These are phyloP conservation scores for Amphiprion clarkii DNA, from an alignment of 2,797 vertebrate genomes.

Conservation along the genomic window DNA sequence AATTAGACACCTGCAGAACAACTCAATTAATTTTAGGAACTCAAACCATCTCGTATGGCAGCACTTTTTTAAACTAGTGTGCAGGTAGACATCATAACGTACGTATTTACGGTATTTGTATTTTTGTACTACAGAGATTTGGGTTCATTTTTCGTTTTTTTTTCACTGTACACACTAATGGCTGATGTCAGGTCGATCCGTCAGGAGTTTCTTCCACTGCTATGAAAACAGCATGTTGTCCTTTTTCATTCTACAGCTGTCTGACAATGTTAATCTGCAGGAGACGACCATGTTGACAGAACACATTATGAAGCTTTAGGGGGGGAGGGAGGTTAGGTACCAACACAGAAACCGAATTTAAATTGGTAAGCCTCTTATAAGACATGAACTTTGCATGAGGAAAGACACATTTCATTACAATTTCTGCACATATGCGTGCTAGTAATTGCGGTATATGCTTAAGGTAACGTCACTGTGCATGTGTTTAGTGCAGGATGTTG, in stretches of 20 bases:
- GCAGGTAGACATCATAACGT: not conserved
- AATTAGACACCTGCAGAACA: constrained; percentile 75
- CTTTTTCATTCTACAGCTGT: constrained; percentile 59
- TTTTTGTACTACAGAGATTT: constrained; percentile 11
- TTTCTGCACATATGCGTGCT: constrained; percentile 46
- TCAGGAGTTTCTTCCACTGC: constrained; percentile 40
- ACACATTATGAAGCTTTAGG: constrained; percentile 70
- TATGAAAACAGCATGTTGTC: constrained; percentile 56
- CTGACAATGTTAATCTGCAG: constrained; percentile 66
- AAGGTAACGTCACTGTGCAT: constrained; percentile 29
- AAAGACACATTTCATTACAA: constrained; percentile 61
- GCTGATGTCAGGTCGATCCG: constrained; percentile 50
- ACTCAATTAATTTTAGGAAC: constrained; percentile 48
- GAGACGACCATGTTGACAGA: constrained; percentile 66
- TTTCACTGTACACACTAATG: constrained; percentile 25
- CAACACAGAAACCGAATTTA: constrained; percentile 73
- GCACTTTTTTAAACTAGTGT: not conserved
- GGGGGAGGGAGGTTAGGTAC: constrained; percentile 70
- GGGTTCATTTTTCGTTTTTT: constrained; percentile 11
- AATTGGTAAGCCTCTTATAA: constrained; percentile 77
- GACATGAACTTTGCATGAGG: constrained; percentile 62
- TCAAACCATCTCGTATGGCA: constrained; percentile 17
- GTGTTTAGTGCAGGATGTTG: constrained; percentile 26
- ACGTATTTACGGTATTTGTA: not conserved
- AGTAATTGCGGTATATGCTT: constrained; percentile 22